Base-by-base conservation (phyloP, 2,113 vertebrate genomes). In the Passer domesticus region DNA sequence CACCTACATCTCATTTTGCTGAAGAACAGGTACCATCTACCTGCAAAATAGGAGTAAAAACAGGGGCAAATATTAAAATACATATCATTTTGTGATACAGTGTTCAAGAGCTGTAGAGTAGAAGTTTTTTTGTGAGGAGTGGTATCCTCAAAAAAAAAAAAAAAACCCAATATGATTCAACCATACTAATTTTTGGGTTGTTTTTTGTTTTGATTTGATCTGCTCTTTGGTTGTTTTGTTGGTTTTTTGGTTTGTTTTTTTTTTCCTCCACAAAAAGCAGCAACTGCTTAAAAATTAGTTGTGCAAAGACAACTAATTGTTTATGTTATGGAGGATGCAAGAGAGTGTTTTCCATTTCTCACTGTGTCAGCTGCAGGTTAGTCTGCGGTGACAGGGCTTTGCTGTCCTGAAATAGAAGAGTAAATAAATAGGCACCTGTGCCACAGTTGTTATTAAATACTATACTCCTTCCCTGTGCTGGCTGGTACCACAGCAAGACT, bases 191-290 rank as follows among this genome's bases (percentile, higher is more conserved):
- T 80, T 88, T 64, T 6, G 28, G 7, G 4, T 7, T 25, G 15
- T 6, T 31, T 43, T 49, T 28, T 5, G 2, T 7, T 82, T 64
- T 49, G 22, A 7, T 81, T 78, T 64, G 6, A 9, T 37, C 50
- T 67, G 24, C 58, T 23, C 13, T 17, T 76, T 35, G 17, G 3
- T 44, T 19, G 8, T 15, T 79, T 37, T 13, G 2, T 23, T 47
- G 20, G 28, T 53, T 30, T 53, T 4, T 30, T 18, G 9, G 0
- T 4, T 25, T 4, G 10, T 1, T 15, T 31, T 15, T 1, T 58
- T 19, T 1, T 39, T 1, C 12, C 7, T 27, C 8, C 25, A 39
- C 33, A 46, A 77, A 64, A 80, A 75, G 22, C 16, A 78, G 25
- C 19, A 87, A 46, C 21, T 83, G 41, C 21, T 72, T 92, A 83